These are phyloP conservation scores for Callithrix jacchus DNA, from an alignment of 2,113 vertebrate genomes.

Conservation along the genomic window DNA sequence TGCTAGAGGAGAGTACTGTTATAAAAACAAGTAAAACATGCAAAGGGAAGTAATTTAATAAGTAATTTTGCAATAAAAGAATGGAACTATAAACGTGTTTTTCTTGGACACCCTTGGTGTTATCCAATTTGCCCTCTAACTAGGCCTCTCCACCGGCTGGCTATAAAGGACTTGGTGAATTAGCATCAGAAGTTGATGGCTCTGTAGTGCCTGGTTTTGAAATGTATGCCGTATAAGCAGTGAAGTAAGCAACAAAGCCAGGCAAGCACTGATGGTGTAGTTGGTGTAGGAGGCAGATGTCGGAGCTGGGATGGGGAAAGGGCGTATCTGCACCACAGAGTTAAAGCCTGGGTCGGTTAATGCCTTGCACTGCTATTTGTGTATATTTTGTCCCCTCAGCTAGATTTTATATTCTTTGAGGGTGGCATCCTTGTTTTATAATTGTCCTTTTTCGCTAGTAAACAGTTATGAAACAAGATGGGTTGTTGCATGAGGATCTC, in stretches of 20 bases:
- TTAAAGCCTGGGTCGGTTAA: rapidly evolving
- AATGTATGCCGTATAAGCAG: not conserved
- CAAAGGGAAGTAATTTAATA: conserved; percentile 36
- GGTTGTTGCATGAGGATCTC: not conserved
- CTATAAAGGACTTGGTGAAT: not conserved
- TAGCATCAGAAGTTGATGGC: not conserved
- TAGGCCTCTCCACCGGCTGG: not conserved
- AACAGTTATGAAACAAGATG: not conserved
- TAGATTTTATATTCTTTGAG: not conserved
- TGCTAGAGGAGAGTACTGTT: conserved; percentile 38
- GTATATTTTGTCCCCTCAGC: not conserved
- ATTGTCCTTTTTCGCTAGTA: not conserved
- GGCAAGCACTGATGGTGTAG: not conserved
- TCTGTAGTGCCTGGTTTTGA: not conserved
- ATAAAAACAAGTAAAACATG: conserved; percentile 51
- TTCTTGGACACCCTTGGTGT: not conserved
- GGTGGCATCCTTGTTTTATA: not conserved
- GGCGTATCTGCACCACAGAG: not conserved
- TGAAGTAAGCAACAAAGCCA: not conserved
- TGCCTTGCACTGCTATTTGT: not conserved
- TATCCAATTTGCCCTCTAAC: not conserved
- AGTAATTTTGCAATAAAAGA: conserved; percentile 51
- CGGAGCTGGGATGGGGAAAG: not conserved
- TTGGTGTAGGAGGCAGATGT: not conserved
- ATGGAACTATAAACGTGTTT: not conserved